phyloP scores from a whole-genome alignment of 2,797 vertebrate species.

The Anguilla pacifica region DNA sequence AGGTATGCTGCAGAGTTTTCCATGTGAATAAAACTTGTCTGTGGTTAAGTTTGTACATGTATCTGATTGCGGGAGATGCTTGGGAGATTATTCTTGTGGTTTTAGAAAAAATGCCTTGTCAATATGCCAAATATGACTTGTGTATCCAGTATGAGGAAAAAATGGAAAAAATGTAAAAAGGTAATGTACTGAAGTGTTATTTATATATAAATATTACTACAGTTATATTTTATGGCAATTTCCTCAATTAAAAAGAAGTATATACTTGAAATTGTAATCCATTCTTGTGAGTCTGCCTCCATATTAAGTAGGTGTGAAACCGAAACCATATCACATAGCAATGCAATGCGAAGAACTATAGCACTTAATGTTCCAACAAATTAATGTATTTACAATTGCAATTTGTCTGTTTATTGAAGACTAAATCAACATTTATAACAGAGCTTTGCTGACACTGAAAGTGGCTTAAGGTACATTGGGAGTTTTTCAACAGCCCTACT shows the following conservation, averaged over 20 bases:
- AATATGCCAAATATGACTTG: not conserved
- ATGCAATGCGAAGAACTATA: not conserved
- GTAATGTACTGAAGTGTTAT: not conserved
- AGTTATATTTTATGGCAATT: not conserved
- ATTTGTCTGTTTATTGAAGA: not conserved
- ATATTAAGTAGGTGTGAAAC: not conserved
- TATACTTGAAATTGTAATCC: not conserved
- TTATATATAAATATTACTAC: not conserved
- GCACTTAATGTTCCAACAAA: not conserved
- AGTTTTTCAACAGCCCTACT: not conserved
- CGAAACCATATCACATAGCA: not conserved
- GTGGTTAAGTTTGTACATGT: not conserved
- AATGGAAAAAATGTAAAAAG: not conserved
- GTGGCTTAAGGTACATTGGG: not conserved
- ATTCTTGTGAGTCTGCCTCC: not conserved
- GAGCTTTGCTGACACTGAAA: not conserved
- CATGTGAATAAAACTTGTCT: not conserved
- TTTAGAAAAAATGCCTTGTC: not conserved
- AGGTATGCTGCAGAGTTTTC: constrained; percentile 2
- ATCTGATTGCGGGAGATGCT: constrained; percentile 5
- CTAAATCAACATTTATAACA: not conserved
- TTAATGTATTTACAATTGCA: not conserved
- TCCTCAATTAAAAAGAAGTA: not conserved
- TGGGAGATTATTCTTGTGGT: not conserved
- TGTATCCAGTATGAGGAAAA: not conserved